Evolutionary conservation across 1,140 invertebrate genomes (phyloP).

Genomic region (Ditylenchus dipsaci): DNA sequence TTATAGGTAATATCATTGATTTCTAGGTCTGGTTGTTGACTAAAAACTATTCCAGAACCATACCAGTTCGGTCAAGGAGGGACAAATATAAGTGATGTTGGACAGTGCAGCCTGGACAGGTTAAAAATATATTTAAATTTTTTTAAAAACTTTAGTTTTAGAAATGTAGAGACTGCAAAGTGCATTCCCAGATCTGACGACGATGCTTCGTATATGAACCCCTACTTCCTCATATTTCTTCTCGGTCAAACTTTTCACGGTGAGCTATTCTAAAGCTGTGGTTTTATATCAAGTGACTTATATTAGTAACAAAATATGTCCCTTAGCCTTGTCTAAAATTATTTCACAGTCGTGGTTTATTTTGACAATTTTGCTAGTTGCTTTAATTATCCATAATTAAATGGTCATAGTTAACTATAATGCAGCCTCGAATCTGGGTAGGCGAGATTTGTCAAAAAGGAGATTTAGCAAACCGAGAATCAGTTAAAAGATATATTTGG

Average conservation of each 20-base stretch:
- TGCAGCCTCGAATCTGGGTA: too few relatives aligned
- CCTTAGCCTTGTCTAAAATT: too few relatives aligned
- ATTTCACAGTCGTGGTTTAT: too few relatives aligned
- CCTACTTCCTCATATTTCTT: slow-evolving; percentile 54
- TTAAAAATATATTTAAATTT: background rate
- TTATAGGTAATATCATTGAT: slow-evolving; percentile 20
- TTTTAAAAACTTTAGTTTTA: background rate
- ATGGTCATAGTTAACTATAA: too few relatives aligned
- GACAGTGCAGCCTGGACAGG: slow-evolving; percentile 38
- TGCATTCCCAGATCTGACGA: background rate
- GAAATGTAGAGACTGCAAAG: background rate
- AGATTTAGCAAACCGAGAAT: too few relatives aligned
- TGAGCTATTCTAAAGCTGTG: too few relatives aligned
- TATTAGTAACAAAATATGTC: too few relatives aligned
- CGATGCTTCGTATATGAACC: slow-evolving; percentile 43
- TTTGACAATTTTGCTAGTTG: too few relatives aligned
- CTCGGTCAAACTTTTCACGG: slow-evolving; percentile 53
- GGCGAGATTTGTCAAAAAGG: too few relatives aligned
- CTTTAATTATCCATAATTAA: too few relatives aligned
- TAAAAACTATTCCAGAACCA: slow-evolving; percentile 9
- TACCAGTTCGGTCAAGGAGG: slow-evolving; percentile 23
- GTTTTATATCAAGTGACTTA: too few relatives aligned
- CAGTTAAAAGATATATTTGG: too few relatives aligned
- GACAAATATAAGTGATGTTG: slow-evolving; percentile 43
- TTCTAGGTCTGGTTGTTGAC: background rate